phyloP scores from a whole-genome alignment of 2,113 vertebrate species.

The Mastomys natalensis region DNA sequence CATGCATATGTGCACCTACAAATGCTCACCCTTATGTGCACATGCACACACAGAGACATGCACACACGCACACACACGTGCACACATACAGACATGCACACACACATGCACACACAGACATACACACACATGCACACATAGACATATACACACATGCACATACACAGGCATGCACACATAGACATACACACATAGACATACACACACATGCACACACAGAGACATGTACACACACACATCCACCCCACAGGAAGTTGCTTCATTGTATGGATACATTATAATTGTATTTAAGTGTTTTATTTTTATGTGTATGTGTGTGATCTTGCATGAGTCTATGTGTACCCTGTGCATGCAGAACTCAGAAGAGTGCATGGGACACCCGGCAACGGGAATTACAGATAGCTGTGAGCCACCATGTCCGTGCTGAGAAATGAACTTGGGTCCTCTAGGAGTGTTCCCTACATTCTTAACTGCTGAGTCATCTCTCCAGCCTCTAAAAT shows the following conservation, averaged over 20 bases:
- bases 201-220: too few relatives aligned
- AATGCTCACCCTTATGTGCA: not conserved
- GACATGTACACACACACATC: too few relatives aligned
- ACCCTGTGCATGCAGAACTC: not conserved
- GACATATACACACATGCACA: not conserved
- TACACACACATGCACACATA: too few relatives aligned
- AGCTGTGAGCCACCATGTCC: not conserved
- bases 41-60: not conserved
- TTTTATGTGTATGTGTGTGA: not conserved
- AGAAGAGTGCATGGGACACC: not conserved
- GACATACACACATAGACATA: not conserved
- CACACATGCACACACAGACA: too few relatives aligned
- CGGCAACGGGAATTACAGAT: not conserved
- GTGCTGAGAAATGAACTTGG: not conserved
- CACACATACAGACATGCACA: not conserved
- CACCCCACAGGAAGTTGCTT: not conserved
- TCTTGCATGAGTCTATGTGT: not conserved
- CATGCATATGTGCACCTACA: not conserved
- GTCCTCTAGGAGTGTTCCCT: not conserved
- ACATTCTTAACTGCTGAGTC: not conserved
- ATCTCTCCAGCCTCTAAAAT: not conserved
- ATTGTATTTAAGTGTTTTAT: not conserved
- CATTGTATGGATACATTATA: not conserved
- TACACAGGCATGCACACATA: too few relatives aligned
- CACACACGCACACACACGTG: not conserved